These are phyloP conservation scores for Falcunculus frontatus DNA, from an alignment of 2,113 vertebrate species.

Conservation along the genomic window DNA sequence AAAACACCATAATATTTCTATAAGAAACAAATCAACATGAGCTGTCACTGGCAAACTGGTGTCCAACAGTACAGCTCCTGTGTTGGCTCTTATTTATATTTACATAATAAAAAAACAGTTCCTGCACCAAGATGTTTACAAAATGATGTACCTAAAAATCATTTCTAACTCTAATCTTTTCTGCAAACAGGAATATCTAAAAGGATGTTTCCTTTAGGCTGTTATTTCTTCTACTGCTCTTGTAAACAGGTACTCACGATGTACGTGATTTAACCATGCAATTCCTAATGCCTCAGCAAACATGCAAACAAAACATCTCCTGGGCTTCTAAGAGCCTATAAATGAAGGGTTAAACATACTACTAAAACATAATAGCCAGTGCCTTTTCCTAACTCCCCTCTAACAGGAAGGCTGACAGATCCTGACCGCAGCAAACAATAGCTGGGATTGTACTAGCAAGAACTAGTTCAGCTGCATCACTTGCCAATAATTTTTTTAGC, in stretches of 20 bases:
- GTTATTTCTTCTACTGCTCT: neutral
- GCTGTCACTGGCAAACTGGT: neutral
- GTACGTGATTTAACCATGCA: neutral
- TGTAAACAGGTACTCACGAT: neutral
- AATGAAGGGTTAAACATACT: constrained; percentile 68
- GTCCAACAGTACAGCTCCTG: neutral
- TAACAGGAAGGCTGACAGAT: constrained; percentile 71
- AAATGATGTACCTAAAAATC: neutral
- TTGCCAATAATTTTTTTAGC: constrained; percentile 77
- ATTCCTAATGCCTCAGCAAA: neutral
- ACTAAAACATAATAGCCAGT: constrained; percentile 60
- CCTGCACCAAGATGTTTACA: neutral
- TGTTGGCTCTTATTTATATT: neutral
- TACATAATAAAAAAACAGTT: neutral
- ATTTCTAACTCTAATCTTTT: constrained; percentile 37
- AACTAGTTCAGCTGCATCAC: constrained; percentile 72
- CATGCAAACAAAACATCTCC: neutral
- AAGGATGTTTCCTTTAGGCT: constrained; percentile 18
- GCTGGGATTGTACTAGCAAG: constrained; percentile 74
- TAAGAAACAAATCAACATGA: neutral
- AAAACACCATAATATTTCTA: neutral
- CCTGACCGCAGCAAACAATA: constrained; percentile 75
- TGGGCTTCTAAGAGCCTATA: neutral
- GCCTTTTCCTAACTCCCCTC: constrained; percentile 63
- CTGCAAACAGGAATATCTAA: neutral